phyloP scores from a whole-genome alignment of 2,797 vertebrate genomes.

The Characodon lateralis region DNA sequence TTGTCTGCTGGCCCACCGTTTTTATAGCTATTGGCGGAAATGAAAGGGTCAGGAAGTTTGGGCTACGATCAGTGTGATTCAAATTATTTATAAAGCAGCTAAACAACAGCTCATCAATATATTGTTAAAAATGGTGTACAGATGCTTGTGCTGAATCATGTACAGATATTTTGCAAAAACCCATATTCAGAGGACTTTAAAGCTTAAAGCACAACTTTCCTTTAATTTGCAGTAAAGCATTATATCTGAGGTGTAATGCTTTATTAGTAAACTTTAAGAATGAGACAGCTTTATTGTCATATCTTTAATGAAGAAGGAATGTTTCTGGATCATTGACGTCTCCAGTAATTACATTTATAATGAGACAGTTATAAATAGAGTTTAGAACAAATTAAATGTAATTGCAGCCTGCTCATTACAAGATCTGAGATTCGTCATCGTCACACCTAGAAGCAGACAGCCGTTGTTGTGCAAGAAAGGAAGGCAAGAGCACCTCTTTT shows the following conservation, averaged over 20 bases:
- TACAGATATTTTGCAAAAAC: neutral
- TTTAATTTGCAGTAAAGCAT: neutral
- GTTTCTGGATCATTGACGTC: no score
- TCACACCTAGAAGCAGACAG: no score
- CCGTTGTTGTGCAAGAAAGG: neutral
- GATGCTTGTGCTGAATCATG: neutral
- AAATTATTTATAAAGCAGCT: neutral
- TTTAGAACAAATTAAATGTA: neutral
- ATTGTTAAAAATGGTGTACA: neutral
- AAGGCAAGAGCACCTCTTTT: neutral
- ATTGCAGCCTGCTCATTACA: neutral
- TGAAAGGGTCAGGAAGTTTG: neutral
- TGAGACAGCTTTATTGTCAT: neutral
- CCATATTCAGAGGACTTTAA: neutral
- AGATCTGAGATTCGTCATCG: no score
- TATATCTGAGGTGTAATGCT: neutral
- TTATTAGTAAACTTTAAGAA: neutral
- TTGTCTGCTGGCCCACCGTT: neutral
- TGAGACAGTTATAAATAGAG: neutral
- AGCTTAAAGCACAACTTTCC: neutral
- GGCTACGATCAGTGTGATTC: fast-evolving
- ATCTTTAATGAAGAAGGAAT: no score
- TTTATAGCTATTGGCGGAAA: neutral
- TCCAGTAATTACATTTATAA: no score
- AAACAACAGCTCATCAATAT: neutral